Base-by-base conservation (phyloP, 2,113 vertebrate genomes). In the Cyanoderma ruficeps region DNA sequence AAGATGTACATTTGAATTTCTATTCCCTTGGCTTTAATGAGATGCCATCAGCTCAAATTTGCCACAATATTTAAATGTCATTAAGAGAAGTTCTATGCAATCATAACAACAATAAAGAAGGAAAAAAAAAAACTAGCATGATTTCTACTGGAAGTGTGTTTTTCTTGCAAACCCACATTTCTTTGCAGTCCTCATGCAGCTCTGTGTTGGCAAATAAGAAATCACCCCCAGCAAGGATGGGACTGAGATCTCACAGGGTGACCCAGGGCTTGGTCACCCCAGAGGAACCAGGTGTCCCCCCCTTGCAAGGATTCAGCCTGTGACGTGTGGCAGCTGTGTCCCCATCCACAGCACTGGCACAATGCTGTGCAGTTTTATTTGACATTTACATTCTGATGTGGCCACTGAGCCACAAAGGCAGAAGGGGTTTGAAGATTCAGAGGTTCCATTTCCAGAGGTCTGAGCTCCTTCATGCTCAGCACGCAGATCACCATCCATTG, bases 211-310 rank as follows among this genome's bases (percentile, higher is more conserved):
- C 42, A 49, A 39, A 4, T 28, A n/a, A 83, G 67, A 39, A 83
- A 42, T 13, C 14, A 47, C 23, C n/a, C 0, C 0, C 24, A 41
- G 55, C 0, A 0, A 46, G 52, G 56, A 24, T 23, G 25, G 37
- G 42, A 28, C 42, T 56, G 55, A 82, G 63, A 15, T 56, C 17
- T 44, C 39, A 16, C 2, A 31, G 41, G 27, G 13, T 39, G 12
- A 47, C 12, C 24, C 44, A 82, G 44, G 35, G 18, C 10, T 33
- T 3, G 8, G 35, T 23, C 33, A 39, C 8, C 25, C 33, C 0
- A 0, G 30, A 24, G 18, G 17, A 13, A 9, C 4, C 47, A 55
- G n/a, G 30, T 46, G 28, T 10, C 18, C 33, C 31, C n/a, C 31
- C 4, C 9, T 24, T 52, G 63, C 33, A 76, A 68, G 44, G 28